Conservation (phyloP, 2,113 vertebrate genomes). For the Mustela nigripes region DNA sequence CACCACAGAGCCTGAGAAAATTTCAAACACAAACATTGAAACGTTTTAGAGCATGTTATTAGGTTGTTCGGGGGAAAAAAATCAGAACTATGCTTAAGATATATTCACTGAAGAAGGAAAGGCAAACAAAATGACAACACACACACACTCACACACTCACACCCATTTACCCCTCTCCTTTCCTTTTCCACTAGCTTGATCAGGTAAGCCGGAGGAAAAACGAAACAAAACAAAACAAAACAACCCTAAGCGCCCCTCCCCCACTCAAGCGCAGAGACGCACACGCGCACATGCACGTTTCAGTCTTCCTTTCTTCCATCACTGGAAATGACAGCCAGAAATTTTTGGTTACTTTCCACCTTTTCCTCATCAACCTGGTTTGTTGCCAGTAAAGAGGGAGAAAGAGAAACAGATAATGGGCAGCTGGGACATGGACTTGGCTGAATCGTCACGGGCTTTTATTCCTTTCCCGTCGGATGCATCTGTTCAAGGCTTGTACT, state of each 20-base stretch:
- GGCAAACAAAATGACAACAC: not conserved
- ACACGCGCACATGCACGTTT: not conserved
- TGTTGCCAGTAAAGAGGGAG: constrained; percentile 42
- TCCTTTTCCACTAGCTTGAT: not conserved
- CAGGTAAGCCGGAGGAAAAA: not conserved
- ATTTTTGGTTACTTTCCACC: not conserved
- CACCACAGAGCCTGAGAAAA: not conserved
- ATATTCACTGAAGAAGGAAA: not conserved
- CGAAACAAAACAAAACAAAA: not conserved
- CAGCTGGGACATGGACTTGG: not conserved
- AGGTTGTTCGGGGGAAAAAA: not conserved
- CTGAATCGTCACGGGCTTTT: not conserved
- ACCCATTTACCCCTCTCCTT: accelerated
- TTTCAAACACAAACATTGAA: constrained; percentile 38
- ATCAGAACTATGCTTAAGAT: constrained; percentile 11
- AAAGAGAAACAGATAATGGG: constrained; percentile 33
- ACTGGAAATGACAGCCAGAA: constrained; percentile 23
- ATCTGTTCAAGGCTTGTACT: not conserved
- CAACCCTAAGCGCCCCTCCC: too few species aligned
- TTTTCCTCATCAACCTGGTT: constrained; percentile 22
- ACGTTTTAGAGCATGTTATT: constrained; percentile 25
- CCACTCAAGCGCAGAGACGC: too few species aligned
- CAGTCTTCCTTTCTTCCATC: not conserved
- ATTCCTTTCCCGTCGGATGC: not conserved
- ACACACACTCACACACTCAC: too few species aligned